A percentile compares a stretch with the other conserved stretches of the same genome.
phyloP scores from a whole-genome alignment of 2,113 vertebrate species.

The Cebus imitator region DNA sequence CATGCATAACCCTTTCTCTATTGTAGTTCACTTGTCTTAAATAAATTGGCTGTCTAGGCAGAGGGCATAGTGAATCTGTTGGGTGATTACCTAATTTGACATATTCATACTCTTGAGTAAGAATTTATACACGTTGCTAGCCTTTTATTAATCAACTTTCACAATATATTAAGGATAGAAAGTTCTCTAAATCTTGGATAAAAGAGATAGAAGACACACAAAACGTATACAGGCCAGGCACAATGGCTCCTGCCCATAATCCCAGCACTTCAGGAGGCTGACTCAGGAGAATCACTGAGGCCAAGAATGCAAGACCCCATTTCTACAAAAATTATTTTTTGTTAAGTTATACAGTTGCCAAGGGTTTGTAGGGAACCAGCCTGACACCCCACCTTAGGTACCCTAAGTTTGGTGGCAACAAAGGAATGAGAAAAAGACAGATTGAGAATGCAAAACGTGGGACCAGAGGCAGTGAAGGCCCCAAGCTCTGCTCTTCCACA shows the following conservation, averaged over 20 bases:
- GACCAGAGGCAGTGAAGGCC: too few relatives aligned
- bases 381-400: too few relatives aligned
- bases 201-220: neutral
- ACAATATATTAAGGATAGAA: constrained; percentile 20
- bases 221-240: neutral
- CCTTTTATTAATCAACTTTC: constrained; percentile 29
- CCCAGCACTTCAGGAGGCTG: neutral
- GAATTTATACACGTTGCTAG: neutral
- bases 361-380: too few relatives aligned
- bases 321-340: neutral
- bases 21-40: too few relatives aligned
- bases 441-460: too few relatives aligned
- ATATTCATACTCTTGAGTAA: neutral
- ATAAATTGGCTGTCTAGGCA: too few relatives aligned
- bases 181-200: neutral
- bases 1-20: too few relatives aligned
- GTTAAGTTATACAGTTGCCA: neutral
- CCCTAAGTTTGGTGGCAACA: too few relatives aligned
- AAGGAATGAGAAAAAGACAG: too few relatives aligned
- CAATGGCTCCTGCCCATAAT: neutral
- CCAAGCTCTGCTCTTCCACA: too few relatives aligned
- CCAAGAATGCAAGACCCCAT: neutral
- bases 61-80: neutral
- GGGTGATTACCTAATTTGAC: neutral
- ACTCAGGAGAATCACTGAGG: neutral